These are phyloP conservation scores for Myiothlypis coronata DNA, from an alignment of 2,797 vertebrate genomes.

Conservation along the genomic window DNA sequence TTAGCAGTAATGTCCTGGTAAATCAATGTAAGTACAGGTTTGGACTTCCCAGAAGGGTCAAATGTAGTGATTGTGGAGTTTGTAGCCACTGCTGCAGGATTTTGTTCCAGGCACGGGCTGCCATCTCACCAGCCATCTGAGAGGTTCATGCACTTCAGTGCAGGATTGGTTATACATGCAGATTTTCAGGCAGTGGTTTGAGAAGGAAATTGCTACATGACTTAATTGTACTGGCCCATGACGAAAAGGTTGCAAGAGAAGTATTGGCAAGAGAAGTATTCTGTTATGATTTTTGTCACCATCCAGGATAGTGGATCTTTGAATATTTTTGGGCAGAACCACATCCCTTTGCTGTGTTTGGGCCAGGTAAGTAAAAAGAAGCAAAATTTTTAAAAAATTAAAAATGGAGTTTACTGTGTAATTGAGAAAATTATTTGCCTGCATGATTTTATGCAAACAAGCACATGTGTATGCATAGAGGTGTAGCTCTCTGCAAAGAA, in stretches of 20 bases:
- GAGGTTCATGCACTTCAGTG: background rate
- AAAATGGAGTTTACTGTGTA: background rate
- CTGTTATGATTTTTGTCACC: background rate
- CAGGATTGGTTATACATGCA: background rate
- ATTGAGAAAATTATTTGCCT: background rate
- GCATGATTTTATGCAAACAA: background rate
- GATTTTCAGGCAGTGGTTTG: background rate
- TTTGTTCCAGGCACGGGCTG: background rate
- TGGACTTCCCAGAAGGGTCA: background rate
- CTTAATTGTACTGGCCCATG: background rate
- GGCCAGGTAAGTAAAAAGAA: background rate
- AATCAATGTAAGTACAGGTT: background rate
- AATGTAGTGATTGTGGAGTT: background rate
- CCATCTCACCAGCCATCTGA: background rate
- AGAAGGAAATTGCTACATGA: background rate
- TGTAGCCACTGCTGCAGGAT: background rate
- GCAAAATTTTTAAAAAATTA: background rate
- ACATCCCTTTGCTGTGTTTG: background rate
- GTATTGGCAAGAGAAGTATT: background rate
- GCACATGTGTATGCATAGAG: accelerated
- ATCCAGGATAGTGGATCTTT: background rate
- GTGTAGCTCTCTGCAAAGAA: background rate
- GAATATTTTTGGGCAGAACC: background rate
- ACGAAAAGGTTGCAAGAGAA: background rate
- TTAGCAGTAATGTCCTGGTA: background rate